phyloP scores from a whole-genome alignment of 2,113 vertebrate species.

The Nycticryphes semicollaris region DNA sequence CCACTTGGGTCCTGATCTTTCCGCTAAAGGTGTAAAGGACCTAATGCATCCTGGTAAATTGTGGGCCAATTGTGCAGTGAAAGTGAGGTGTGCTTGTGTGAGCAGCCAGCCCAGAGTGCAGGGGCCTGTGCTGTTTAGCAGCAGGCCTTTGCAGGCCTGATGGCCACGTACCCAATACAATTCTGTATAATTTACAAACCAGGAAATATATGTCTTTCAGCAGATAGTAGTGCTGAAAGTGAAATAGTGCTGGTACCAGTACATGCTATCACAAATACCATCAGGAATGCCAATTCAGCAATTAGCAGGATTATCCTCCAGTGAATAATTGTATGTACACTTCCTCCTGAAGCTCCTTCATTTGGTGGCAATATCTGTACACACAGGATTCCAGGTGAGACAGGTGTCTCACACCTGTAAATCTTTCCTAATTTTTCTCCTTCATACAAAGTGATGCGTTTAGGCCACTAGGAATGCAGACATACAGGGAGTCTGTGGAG shows the following conservation, averaged over 20 bases:
- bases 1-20: neutral
- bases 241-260: neutral
- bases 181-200: neutral
- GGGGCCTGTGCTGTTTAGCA: neutral
- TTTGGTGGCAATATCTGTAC: neutral
- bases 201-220: neutral
- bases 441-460: neutral
- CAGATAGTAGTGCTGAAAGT: neutral
- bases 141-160: neutral
- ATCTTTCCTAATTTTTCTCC: neutral
- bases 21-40: neutral
- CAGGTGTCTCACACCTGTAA: neutral
- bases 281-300: neutral
- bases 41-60: neutral
- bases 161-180: neutral
- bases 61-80: neutral
- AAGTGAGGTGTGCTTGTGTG: too few species aligned
- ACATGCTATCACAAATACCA: neutral
- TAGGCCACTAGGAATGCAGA: neutral
- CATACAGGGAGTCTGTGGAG: accelerated
- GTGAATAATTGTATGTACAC: neutral
- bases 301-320: neutral
- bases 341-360: neutral
- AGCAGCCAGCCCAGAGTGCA: neutral
- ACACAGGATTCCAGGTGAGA: neutral